These are phyloP conservation scores for Oncorhynchus mykiss DNA, from an alignment of 2,113 vertebrate species.

Conservation along the genomic window DNA sequence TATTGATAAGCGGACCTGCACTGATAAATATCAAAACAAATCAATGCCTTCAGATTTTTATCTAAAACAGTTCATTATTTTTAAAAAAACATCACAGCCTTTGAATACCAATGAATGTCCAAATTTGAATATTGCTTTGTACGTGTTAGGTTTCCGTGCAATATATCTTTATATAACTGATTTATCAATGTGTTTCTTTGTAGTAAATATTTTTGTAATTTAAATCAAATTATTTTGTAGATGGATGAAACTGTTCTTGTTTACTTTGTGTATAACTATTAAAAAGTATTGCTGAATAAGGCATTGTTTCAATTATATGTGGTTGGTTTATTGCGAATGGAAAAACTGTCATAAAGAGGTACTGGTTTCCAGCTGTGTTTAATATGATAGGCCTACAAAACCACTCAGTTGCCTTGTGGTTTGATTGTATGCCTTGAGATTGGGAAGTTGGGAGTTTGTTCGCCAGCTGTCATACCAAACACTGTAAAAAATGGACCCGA, in stretches of 20 bases:
- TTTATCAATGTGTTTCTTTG: background rate
- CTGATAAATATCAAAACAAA: background rate
- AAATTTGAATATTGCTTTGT: conserved; percentile 1
- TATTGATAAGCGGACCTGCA: background rate
- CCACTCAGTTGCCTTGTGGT: too few species aligned
- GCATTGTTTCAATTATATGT: too few species aligned
- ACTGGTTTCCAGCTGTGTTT: too few species aligned
- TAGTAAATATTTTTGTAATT: background rate
- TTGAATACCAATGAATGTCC: conserved; percentile 8
- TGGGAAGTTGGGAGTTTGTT: too few species aligned
- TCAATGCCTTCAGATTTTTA: background rate
- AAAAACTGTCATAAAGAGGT: too few species aligned
- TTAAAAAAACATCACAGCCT: background rate
- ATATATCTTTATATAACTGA: background rate
- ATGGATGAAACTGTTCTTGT: too few species aligned
- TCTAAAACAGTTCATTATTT: background rate
- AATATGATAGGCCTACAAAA: too few species aligned
- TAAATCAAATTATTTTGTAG: too few species aligned
- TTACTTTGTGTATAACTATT: background rate
- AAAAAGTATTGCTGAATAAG: background rate
- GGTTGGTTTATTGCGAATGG: too few species aligned
- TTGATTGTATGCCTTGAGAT: too few species aligned
- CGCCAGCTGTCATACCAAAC: too few species aligned
- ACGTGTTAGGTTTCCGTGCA: background rate
- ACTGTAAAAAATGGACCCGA: too few species aligned